phyloP scores from a whole-genome alignment of 2,113 vertebrate species.

The Physeter macrocephalus region DNA sequence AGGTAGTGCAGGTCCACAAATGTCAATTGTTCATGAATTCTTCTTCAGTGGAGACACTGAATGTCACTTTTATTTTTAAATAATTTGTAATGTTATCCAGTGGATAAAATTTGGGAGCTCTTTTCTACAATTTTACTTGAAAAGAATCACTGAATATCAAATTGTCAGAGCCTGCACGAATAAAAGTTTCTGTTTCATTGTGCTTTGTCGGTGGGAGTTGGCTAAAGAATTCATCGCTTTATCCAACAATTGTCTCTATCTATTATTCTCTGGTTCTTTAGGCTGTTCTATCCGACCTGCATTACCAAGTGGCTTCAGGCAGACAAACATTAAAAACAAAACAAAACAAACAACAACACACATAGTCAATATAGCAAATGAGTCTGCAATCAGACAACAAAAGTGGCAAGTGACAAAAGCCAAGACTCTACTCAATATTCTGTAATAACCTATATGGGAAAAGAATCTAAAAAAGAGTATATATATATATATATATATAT shows the following conservation, averaged over 20 bases:
- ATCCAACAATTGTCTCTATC: background rate
- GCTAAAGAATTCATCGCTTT: conserved; percentile 40
- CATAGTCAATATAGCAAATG: conserved; percentile 86
- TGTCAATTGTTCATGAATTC: background rate
- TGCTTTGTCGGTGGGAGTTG: background rate
- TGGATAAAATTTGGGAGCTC: conserved; percentile 55
- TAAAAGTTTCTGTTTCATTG: conserved; percentile 9
- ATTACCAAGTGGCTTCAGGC: conserved; percentile 36
- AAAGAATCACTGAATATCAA: conserved; percentile 60
- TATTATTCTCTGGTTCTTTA: background rate
- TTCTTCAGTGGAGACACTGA: background rate
- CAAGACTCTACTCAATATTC: conserved; percentile 75
- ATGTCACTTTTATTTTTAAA: conserved; percentile 25
- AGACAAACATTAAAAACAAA: conserved; percentile 68
- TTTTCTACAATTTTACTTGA: conserved; percentile 66
- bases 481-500: background rate
- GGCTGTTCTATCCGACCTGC: background rate
- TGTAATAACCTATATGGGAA: background rate
- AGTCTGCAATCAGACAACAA: conserved; percentile 91
- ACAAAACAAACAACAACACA: background rate
- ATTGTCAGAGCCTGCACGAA: conserved; percentile 50
- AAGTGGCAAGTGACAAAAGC: conserved; percentile 87
- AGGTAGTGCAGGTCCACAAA: background rate
- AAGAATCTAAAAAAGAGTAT: background rate
- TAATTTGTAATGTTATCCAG: conserved; percentile 47